phyloP scores from a whole-genome alignment of 1,140 invertebrate species.

The Halyomorpha halys region DNA sequence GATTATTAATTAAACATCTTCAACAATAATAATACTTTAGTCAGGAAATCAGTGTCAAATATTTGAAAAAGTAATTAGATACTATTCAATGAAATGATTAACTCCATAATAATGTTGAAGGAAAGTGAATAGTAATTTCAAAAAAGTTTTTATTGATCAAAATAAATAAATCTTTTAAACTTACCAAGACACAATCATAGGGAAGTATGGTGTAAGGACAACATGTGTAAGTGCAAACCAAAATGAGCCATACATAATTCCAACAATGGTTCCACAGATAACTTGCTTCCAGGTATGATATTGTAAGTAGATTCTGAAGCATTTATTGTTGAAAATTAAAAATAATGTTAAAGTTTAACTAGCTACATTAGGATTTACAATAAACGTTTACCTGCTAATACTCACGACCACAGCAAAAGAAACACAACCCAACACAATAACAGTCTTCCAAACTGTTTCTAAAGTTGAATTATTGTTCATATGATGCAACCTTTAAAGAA shows the following conservation, averaged over 20 bases:
- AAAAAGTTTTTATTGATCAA: too few relatives aligned
- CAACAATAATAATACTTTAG: too few relatives aligned
- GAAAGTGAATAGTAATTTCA: too few relatives aligned
- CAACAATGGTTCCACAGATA: slow-evolving; percentile 59
- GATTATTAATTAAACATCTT: too few relatives aligned
- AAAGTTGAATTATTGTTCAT: slow-evolving; percentile 64
- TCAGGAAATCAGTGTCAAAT: too few relatives aligned
- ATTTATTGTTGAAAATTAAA: slow-evolving; percentile 10
- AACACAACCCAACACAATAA: slow-evolving; percentile 52
- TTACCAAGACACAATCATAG: slow-evolving; percentile 75
- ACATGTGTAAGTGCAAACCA: slow-evolving; percentile 74
- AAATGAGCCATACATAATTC: slow-evolving; percentile 51
- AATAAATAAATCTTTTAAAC: slow-evolving; percentile 32
- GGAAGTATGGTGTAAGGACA: slow-evolving; percentile 75
- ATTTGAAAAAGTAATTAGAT: too few relatives aligned
- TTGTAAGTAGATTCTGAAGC: slow-evolving; percentile 63
- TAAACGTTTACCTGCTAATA: slow-evolving; percentile 41
- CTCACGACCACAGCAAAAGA: slow-evolving; percentile 50
- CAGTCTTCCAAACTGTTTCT: slow-evolving; percentile 61
- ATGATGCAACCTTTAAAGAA: slow-evolving; percentile 59
- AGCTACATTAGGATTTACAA: too few relatives aligned
- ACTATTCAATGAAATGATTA: too few relatives aligned
- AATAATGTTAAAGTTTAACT: too few relatives aligned
- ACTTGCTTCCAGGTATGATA: slow-evolving; percentile 82
- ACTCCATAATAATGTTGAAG: too few relatives aligned